Base-by-base conservation (phyloP, 2,888 invertebrate genomes). In the Brachyptera risi region DNA sequence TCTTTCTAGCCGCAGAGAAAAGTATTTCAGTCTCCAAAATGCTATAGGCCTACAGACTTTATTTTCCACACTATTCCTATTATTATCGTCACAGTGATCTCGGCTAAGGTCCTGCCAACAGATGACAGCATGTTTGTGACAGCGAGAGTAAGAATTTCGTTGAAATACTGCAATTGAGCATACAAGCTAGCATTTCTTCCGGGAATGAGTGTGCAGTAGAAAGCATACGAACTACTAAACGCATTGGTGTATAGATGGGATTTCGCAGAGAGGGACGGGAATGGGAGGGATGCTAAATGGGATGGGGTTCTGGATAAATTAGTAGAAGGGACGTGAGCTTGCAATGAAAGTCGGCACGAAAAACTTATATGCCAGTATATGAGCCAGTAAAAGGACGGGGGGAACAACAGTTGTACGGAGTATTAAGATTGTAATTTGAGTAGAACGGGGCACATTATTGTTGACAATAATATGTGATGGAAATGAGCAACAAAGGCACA, bases 231-330 rank as follows among this genome's bases (percentile, higher is more conserved):
- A 38, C 3, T 42, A n/a, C 42, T 42, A 42, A 42, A 42, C 42
- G 17, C 19, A 7, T 21, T 42, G 42, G 42, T 3, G 19, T 9
- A 11, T 17, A 21, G 19, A 42, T 21, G 11, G 42, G 42, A 17
- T 42, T 42, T 42, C 17, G 15, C 42, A 17, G 50, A 17, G 50
- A 26, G 21, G 24, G 24, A 11, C 13, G 5, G 50, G 13, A n/a
- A 17, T 23, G n/a, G 38, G 3, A 17, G 2, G 17, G 42, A 3
- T 42, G 42, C 42, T 17, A 42, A 21, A 42, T 42, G 21, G 42
- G 42, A 42, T 42, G 21, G 42, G 42, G 42, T 42, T 21, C 42
- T 17, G 50, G 50, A 51, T 51, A 51, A 51, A 51, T 51, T 51
- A 51, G 27, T 51, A 17, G 50, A n/a, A 51, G 24, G 27, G 24